Percentiles rank a stretch among this genome's conserved stretches.
Evolutionary conservation across 2,888 invertebrate genomes (phyloP).

Genomic region (Xestoiulus laeticollis): DNA sequence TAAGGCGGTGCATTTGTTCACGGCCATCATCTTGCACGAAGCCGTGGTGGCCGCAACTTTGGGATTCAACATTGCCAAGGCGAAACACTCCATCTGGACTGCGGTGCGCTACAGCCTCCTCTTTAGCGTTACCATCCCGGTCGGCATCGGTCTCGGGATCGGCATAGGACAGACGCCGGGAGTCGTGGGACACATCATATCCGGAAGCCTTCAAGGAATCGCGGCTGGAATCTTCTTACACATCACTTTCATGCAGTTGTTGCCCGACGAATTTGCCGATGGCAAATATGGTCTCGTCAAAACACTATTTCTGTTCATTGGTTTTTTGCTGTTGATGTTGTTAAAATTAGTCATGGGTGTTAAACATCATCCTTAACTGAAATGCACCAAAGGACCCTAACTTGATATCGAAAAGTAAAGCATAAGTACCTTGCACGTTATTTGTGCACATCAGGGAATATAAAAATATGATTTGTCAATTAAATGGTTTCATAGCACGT

Average conservation of each 20-base stretch:
- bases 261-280: slow-evolving; percentile 60
- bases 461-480: no score
- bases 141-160: slow-evolving; percentile 62
- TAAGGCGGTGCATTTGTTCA: slow-evolving; percentile 60
- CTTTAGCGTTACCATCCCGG: slow-evolving; percentile 61
- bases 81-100: slow-evolving; percentile 57
- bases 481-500: no score
- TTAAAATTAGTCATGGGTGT: slow-evolving; percentile 53
- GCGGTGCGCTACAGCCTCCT: slow-evolving; percentile 59
- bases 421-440: no score
- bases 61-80: slow-evolving; percentile 61
- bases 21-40: slow-evolving; percentile 63
- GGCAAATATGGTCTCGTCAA: slow-evolving; percentile 58
- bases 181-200: slow-evolving; percentile 59
- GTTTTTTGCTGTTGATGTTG: slow-evolving; percentile 57
- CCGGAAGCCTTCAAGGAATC: slow-evolving; percentile 61
- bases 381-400: no score
- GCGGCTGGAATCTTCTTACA: slow-evolving; percentile 64
- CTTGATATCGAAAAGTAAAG: no score
- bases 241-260: slow-evolving; percentile 62
- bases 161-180: slow-evolving; percentile 60
- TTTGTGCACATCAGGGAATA: no score
- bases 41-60: slow-evolving; percentile 61
- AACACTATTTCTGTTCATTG: slow-evolving; percentile 58
- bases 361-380: neutral